Percentiles rank a stretch among this genome's conserved stretches.
These are phyloP conservation scores for Drosophila greeni DNA, from an alignment of 2,888 invertebrate genomes.

Conservation along the genomic window DNA sequence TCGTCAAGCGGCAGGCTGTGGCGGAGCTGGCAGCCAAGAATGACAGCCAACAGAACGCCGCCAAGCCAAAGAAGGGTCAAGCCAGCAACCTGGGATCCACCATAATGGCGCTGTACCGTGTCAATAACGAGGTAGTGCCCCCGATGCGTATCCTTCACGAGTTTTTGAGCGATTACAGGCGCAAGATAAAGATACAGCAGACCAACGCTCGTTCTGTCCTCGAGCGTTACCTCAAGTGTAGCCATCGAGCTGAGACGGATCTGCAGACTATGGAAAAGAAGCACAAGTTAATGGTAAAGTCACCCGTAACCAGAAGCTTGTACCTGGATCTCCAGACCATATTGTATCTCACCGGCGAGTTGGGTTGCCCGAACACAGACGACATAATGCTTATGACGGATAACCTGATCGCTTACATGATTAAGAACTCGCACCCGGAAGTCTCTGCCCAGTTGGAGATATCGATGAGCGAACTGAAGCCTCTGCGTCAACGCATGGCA, in stretches of 20 bases:
- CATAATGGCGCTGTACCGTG: slow-evolving; percentile 42
- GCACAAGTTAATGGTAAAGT: slow-evolving; percentile 2
- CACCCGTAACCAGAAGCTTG: slow-evolving; percentile 16
- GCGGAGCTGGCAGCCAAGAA: slow-evolving; percentile 44
- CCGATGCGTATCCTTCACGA: slow-evolving; percentile 41
- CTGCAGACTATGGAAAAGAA: slow-evolving; percentile 12
- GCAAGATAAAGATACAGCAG: slow-evolving; percentile 8
- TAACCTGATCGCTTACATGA: slow-evolving; percentile 32
- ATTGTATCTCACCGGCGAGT: slow-evolving; percentile 45
- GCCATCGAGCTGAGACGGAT: slow-evolving; percentile 50
- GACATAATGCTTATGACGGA: slow-evolving; percentile 38
- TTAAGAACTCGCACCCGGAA: slow-evolving; percentile 20
- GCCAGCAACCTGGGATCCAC: slow-evolving; percentile 30
- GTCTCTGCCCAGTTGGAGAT: slow-evolving; percentile 10
- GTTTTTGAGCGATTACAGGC: slow-evolving; percentile 8
- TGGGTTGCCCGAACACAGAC: slow-evolving; percentile 22
- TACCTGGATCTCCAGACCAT: slow-evolving; percentile 47
- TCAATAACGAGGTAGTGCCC: slow-evolving; percentile 42
- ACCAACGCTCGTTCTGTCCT: slow-evolving; percentile 3
- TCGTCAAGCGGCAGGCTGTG: slow-evolving; percentile 38
- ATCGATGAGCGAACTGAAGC: background rate
- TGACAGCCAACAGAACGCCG: slow-evolving; percentile 26
- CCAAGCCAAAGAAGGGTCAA: slow-evolving; percentile 43
- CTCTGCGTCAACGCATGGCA: background rate
- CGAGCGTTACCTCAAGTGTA: slow-evolving; percentile 41